Evolutionary conservation across 1,140 invertebrate genomes (phyloP), one percentile per base, ranked within the genome.

Genomic region (Sycobia sp.): DNA sequence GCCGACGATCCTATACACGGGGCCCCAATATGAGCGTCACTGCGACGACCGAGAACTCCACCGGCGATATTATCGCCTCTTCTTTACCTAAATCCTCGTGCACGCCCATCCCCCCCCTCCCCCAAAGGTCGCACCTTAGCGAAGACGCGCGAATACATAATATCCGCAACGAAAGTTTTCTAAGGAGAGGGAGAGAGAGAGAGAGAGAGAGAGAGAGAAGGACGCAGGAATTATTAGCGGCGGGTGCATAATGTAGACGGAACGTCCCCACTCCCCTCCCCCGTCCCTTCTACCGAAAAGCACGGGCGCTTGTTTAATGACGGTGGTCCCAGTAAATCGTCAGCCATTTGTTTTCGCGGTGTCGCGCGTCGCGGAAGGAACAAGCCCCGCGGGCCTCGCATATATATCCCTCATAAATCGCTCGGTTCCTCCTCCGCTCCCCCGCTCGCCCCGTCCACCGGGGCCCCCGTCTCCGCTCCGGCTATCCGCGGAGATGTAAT

Each of bases 291-390:
- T n/a, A n/a, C n/a, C 5, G 29, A 11, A 47, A 20, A 47, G 18
- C 9, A 54, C 65, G 60, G 50, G 62, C 47, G 66, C 62, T 72
- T 68, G 73, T 73, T n/a, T 75, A 73, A 73, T 71, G 69, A 69
- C 69, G 69, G 69, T 72, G 70, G 72, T 68, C 68, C 70, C 66
- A 66, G 70, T 73, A 73, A 75, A 73, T 73, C 69, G 72, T 69
- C 69, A 58, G 71, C 67, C 72, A 71, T 73, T 72, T 72, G 71
- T 72, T 71, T 69, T 70, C 71, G 38, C 65, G 41, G 66, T 66
- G 72, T 73, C 71, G 46, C 46, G 70, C 65, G n/a, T n/a, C 69
- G 63, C 71, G 69, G 70, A 69, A 71, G 69, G 68, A 56, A 58
- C 69, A 70, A 67, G 69, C 65, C 47, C 66, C 60, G 69, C 66